Conservation (phyloP, 2,888 invertebrate genomes). For the Timema cristinae region DNA sequence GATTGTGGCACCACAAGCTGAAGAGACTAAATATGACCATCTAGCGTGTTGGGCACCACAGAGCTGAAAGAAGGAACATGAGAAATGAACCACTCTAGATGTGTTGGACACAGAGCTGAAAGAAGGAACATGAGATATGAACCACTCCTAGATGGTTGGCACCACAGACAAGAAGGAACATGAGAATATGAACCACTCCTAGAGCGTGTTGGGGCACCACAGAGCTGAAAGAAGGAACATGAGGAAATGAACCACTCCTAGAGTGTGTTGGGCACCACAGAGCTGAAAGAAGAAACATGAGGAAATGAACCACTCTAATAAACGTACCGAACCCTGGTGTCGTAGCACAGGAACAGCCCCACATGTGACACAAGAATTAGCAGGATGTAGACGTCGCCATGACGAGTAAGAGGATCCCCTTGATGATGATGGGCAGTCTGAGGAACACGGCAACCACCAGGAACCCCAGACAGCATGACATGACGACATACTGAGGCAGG, state of each 20-base stretch:
- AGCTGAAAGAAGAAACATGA: conserved; percentile 44
- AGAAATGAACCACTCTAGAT: neutral
- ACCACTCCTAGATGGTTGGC: too few relatives aligned
- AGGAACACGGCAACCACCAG: conserved; percentile 82
- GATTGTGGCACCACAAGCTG: conserved; percentile 66
- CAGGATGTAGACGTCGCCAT: conserved; percentile 75
- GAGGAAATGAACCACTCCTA: conserved; percentile 73
- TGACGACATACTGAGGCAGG: conserved; percentile 79
- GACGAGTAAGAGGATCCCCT: conserved; percentile 69
- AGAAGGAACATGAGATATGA: too few relatives aligned
- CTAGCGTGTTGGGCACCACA: conserved; percentile 71
- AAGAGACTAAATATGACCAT: conserved; percentile 63
- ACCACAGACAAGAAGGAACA: too few relatives aligned
- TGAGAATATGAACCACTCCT: conserved; percentile 73
- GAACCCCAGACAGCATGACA: conserved; percentile 80
- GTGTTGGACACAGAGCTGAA: too few relatives aligned
- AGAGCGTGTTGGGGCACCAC: conserved; percentile 74
- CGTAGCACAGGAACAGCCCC: conserved; percentile 77
- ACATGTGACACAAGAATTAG: conserved; percentile 78
- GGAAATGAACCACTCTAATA: neutral
- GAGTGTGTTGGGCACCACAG: conserved; percentile 72
- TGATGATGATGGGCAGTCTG: conserved; percentile 75
- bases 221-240: conserved; percentile 60
- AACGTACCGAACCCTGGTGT: conserved; percentile 50
- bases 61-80: conserved; percentile 47